phyloP scores from a whole-genome alignment of 2,113 vertebrate species.

The Dissostichus mawsoni region DNA sequence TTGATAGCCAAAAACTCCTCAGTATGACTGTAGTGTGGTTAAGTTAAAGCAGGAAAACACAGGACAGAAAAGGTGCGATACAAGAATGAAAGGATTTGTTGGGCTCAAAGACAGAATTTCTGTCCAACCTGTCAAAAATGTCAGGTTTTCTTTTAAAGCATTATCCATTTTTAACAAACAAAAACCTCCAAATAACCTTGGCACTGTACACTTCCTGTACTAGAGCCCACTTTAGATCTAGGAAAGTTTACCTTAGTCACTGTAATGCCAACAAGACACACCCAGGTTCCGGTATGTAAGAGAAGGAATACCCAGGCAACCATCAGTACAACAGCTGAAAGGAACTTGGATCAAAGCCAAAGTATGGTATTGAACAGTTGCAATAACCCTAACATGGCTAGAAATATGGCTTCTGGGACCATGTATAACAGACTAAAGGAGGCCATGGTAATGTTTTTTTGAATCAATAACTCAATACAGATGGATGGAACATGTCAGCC shows the following conservation, averaged over 20 bases:
- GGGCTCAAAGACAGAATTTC: not conserved
- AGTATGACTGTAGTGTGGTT: too few relatives aligned
- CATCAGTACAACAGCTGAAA: constrained; percentile 1
- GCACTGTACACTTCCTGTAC: not conserved
- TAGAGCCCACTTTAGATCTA: not conserved
- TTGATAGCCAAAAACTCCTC: too few relatives aligned
- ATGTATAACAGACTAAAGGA: not conserved
- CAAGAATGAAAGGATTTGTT: not conserved
- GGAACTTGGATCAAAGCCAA: constrained; percentile 10
- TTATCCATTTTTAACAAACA: not conserved
- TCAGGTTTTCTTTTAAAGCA: not conserved
- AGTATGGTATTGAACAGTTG: constrained; percentile 9
- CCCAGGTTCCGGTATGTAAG: constrained; percentile 58
- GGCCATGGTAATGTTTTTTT: not conserved
- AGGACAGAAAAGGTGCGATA: not conserved
- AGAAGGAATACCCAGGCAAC: constrained; percentile 45
- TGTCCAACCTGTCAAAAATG: too few relatives aligned
- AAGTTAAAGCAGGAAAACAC: not conserved
- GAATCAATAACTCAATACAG: too few relatives aligned
- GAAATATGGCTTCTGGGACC: not conserved
- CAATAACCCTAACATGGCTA: not conserved
- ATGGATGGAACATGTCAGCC: too few relatives aligned
- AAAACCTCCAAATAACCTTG: not conserved
- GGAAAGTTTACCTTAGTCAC: constrained; percentile 18
- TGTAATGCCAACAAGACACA: constrained; percentile 45